These are phyloP conservation scores for Pseudobourletiella spinata DNA, from an alignment of 1,140 invertebrate species.

Conservation along the genomic window DNA sequence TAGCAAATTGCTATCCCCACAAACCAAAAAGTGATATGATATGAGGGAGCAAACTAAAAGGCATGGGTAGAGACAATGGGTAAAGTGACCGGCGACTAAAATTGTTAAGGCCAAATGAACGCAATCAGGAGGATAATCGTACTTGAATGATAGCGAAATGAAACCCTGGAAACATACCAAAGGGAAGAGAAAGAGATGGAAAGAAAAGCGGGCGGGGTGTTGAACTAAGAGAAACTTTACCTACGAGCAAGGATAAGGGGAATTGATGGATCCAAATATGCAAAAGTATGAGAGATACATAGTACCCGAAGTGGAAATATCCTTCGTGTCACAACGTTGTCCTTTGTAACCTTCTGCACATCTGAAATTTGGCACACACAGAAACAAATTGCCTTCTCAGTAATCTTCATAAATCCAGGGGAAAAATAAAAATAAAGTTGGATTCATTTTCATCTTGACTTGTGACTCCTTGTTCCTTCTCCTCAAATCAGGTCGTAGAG, in stretches of 20 bases:
- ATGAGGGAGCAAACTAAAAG: no score
- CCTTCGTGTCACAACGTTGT: conserved; percentile 71
- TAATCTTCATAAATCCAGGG: conserved; percentile 4
- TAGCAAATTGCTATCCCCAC: no score
- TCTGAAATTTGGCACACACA: conserved; percentile 49
- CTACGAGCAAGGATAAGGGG: conserved; percentile 35
- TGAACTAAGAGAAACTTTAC: conserved; percentile 32
- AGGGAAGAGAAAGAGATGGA: conserved; percentile 4
- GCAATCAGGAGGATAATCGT: no score
- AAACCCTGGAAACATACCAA: no score
- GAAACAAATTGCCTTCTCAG: conserved; percentile 12
- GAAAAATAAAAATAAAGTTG: conserved; percentile 11
- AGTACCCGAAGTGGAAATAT: conserved; percentile 53
- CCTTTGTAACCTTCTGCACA: conserved; percentile 74
- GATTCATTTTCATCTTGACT: conserved; percentile 4
- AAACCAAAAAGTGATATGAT: no score
- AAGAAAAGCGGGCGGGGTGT: conserved; percentile 23
- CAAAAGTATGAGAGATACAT: conserved; percentile 45
- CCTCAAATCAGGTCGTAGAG: no score
- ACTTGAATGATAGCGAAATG: no score
- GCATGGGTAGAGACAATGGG: no score
- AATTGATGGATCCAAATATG: conserved; percentile 34
- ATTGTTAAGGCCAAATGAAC: no score
- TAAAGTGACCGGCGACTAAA: no score
- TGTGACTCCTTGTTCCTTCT: neutral